phyloP scores from a whole-genome alignment of 2,888 invertebrate genomes.

The Glaucopsyche alexis region DNA sequence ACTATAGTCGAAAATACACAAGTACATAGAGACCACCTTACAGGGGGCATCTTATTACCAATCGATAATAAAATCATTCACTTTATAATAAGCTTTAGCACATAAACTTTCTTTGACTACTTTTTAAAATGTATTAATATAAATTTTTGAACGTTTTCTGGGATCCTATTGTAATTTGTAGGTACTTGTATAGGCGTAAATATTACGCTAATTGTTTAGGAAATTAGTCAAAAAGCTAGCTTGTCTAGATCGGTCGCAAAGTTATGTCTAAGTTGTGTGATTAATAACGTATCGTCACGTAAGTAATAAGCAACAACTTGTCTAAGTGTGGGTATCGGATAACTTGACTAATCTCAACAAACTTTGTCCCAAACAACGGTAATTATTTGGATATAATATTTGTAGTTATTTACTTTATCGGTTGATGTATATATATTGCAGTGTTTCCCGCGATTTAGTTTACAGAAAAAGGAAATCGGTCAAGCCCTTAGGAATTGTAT shows the following conservation, averaged over 20 bases:
- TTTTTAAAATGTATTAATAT: no score
- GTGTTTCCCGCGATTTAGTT: not conserved
- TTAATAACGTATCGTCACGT: constrained; percentile 48
- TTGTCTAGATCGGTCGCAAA: not conserved
- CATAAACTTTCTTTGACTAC: no score
- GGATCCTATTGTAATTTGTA: no score
- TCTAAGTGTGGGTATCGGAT: constrained; percentile 53
- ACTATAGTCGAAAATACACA: no score
- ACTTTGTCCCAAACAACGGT: constrained; percentile 5
- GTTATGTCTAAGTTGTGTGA: constrained; percentile 42
- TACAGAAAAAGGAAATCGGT: not conserved
- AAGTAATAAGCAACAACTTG: constrained; percentile 50
- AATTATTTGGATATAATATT: constrained; percentile 11
- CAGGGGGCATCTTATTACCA: no score
- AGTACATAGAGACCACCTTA: no score
- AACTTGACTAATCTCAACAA: constrained; percentile 62
- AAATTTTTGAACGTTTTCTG: no score
- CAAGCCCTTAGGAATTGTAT: not conserved
- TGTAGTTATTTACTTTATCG: not conserved
- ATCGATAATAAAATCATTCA: no score
- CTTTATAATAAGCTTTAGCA: no score
- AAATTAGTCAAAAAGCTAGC: constrained; percentile 24
- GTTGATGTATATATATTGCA: not conserved
- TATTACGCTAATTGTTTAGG: not conserved
- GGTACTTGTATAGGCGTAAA: no score